phyloP scores from a whole-genome alignment of 2,113 vertebrate genomes.

The Corythornis vintsioides region DNA sequence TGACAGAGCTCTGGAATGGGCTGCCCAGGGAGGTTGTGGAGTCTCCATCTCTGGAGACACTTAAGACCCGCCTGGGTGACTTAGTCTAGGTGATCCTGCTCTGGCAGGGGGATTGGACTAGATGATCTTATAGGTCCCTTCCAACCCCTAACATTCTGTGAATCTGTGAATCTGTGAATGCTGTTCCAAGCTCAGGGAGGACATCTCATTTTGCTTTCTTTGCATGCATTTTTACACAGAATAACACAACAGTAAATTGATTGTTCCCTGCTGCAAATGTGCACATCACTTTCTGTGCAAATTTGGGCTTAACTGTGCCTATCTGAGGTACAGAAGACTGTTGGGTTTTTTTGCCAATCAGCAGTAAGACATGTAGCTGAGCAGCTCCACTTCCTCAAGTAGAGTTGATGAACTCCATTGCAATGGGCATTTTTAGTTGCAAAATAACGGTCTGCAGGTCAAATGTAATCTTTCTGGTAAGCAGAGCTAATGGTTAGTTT shows the following conservation, averaged over 20 bases:
- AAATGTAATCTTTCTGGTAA: not conserved
- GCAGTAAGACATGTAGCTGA: rapidly evolving
- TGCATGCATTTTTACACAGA: not conserved
- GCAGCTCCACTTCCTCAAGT: not conserved
- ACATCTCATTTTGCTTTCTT: not conserved
- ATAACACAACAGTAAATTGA: not conserved
- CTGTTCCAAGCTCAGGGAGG: not conserved
- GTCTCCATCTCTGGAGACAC: too few relatives aligned
- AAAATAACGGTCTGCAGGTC: not conserved
- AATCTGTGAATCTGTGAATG: too few relatives aligned
- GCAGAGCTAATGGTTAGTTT: not conserved
- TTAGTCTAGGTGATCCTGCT: too few relatives aligned
- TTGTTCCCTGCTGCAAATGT: not conserved
- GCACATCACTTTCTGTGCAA: not conserved
- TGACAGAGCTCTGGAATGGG: too few relatives aligned
- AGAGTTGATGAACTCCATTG: not conserved
- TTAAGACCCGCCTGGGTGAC: too few relatives aligned
- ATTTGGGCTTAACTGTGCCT: not conserved
- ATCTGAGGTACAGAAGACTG: not conserved
- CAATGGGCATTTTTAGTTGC: not conserved
- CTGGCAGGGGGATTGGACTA: too few relatives aligned
- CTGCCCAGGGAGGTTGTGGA: too few relatives aligned
- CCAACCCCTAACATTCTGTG: too few relatives aligned
- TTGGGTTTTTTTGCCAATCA: not conserved
- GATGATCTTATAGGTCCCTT: too few relatives aligned